Percentiles rank a stretch among this genome's conserved stretches.
Conservation (phyloP, 2,888 invertebrate species). For the Seira sanloemensis region DNA sequence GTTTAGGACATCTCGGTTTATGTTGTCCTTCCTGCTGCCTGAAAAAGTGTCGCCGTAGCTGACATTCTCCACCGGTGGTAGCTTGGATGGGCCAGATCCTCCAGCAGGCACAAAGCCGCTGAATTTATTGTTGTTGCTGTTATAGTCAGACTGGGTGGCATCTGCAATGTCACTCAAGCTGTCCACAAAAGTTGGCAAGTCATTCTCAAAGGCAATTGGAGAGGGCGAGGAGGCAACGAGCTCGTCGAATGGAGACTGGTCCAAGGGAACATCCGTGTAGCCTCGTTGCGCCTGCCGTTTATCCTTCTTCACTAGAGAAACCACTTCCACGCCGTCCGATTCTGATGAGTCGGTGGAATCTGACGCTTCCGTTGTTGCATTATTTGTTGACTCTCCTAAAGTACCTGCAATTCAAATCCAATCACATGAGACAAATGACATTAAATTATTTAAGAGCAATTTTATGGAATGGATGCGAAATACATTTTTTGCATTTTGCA, state of each 20-base stretch:
- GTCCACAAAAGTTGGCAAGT: constrained; percentile 60
- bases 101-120: constrained; percentile 4
- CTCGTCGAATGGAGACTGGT: constrained; percentile 64
- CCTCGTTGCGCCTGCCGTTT: constrained; percentile 69
- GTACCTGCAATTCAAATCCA: neutral
- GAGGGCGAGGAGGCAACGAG: constrained; percentile 61
- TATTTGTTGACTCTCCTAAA: constrained; percentile 9
- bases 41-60: neutral
- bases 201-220: constrained; percentile 65
- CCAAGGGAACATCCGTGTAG: constrained; percentile 71
- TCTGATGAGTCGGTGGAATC: constrained; percentile 29
- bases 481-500: too few species aligned
- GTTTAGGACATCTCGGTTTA: neutral
- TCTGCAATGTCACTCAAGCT: constrained; percentile 57
- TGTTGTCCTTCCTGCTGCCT: neutral
- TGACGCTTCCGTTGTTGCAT: constrained; percentile 7
- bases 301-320: constrained; percentile 65
- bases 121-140: constrained; percentile 37
- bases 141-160: constrained; percentile 44
- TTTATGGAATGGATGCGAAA: too few species aligned
- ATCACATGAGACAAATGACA: neutral
- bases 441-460: neutral
- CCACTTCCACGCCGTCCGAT: constrained; percentile 55
- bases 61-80: neutral
- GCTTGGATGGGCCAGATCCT: neutral